phyloP scores from a whole-genome alignment of 2,113 vertebrate genomes.

The Leucoraja erinaceus region DNA sequence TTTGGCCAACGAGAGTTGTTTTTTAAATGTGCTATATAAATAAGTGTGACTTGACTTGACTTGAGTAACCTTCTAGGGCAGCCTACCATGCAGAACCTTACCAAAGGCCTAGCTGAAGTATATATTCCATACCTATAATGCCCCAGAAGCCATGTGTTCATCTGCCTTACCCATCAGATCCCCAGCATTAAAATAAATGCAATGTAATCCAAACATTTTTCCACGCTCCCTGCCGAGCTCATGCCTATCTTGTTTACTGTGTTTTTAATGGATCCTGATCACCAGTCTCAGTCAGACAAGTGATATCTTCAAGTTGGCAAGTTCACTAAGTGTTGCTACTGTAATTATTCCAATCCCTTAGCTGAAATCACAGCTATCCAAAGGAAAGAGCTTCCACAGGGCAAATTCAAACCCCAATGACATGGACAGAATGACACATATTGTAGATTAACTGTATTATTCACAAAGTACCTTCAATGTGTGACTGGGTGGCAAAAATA shows the following conservation, averaged over 20 bases:
- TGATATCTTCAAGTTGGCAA: background rate
- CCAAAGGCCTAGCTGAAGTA: no score
- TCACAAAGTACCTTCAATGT: background rate
- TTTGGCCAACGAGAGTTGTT: no score
- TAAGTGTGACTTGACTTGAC: no score
- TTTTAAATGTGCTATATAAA: no score
- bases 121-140: no score
- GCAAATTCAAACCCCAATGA: background rate
- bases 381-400: background rate
- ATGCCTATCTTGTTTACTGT: background rate
- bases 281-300: background rate
- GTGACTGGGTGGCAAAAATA: background rate
- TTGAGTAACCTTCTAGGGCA: no score
- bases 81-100: no score
- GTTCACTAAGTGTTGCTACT: background rate
- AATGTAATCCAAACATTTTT: no score
- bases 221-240: no score
- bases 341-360: background rate
- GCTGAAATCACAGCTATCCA: background rate
- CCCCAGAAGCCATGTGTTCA: no score
- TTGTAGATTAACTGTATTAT: background rate
- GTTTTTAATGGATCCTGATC: background rate
- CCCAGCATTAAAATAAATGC: no score
- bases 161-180: no score
- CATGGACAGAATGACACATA: background rate